Evolutionary conservation across 2,113 vertebrate species (phyloP), one percentile per base, ranked within the genome.

Genomic region (Silurus asotus): DNA sequence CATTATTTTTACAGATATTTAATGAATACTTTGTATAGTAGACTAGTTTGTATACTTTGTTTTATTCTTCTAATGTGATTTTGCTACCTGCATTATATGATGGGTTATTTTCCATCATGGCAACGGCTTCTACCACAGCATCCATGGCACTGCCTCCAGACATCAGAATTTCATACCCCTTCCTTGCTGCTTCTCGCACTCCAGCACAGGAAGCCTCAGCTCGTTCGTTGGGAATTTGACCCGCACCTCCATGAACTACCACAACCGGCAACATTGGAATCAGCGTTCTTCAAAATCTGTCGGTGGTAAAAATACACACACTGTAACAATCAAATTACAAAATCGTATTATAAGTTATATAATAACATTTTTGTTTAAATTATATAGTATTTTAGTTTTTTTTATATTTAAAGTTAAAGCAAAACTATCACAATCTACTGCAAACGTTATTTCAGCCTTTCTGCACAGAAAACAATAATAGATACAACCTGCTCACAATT

Each of bases 171-270:
- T 8, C 0, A 64, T 97, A 97, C 3, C 95, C 97, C 5, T 4
- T 87, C 23, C 94, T 89, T 0, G 87, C 94, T 0, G 98, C 97
- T 55, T 87, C 89, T 45, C 89, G 75, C n/a, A 97, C 94, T 6
- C 96, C 97, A 0, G 88, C 87, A 6, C 67, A 90, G 61, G 95
- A 90, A 0, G 61, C 48, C 37, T 96, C 93, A 8, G 89, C 88
- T 2, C 91, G 91, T 2, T 96, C 94, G 49, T 89, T 91, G 8
- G 96, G 93, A 87, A 97, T 88, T 0, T 15, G 9, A 5, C 96
- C 95, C 23, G 96, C 96, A 49, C 97, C 97, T 61, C 96, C 97
- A 2, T 99, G 98, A 78, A 98, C 96, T 87, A 98, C 96, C 64
- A 99, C 88, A 14, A 98, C 96, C 3, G 96, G 96, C 84, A 95